phyloP scores from a whole-genome alignment of 2,797 vertebrate genomes.

The Podarcis siculus region DNA sequence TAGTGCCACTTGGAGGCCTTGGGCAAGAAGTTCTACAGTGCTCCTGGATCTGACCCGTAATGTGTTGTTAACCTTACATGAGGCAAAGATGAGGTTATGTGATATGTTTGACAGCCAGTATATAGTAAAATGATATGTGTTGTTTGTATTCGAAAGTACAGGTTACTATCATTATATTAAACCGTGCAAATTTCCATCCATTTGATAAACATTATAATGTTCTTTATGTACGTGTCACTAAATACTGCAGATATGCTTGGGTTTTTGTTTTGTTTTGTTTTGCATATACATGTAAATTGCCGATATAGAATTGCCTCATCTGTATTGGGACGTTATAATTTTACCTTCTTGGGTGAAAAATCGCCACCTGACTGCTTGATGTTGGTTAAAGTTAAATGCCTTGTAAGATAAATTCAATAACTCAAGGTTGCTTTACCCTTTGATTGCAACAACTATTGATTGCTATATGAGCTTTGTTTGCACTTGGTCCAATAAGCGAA shows the following conservation, averaged over 20 bases:
- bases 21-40: too few relatives aligned
- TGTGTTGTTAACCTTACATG: too few relatives aligned
- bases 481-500: not conserved
- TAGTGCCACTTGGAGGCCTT: too few relatives aligned
- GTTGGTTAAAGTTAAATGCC: slow-evolving; percentile 5
- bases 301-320: not conserved
- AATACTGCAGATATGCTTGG: not conserved
- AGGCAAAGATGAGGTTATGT: too few relatives aligned
- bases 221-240: not conserved
- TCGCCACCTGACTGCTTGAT: not conserved
- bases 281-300: not conserved
- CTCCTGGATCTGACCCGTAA: too few relatives aligned
- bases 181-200: not conserved
- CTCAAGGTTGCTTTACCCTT: not conserved
- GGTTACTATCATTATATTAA: not conserved
- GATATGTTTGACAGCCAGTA: too few relatives aligned
- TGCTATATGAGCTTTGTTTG: not conserved
- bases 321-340: not conserved
- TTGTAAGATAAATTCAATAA: slow-evolving; percentile 9
- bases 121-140: not conserved
- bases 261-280: not conserved
- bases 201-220: not conserved
- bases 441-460: not conserved
- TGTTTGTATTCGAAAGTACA: too few relatives aligned
- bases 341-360: not conserved